Percentiles rank a stretch among this genome's conserved stretches.
phyloP scores from a whole-genome alignment of 1,140 invertebrate genomes.

The Drosophila littoralis region DNA sequence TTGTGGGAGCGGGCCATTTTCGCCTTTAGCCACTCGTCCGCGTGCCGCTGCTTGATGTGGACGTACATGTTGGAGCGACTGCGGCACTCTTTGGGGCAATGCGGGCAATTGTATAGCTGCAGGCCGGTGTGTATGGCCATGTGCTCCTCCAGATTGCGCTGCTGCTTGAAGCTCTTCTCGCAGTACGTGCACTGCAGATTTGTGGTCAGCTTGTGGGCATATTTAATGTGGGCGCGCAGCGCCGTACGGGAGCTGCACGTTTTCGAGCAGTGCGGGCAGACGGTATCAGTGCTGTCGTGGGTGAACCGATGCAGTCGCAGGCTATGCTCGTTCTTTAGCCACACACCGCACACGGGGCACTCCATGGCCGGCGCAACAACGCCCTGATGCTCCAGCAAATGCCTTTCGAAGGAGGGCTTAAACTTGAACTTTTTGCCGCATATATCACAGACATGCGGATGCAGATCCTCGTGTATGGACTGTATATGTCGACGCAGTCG shows the following conservation, averaged over 20 bases:
- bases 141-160: conserved; percentile 78
- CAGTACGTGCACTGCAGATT: conserved; percentile 77
- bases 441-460: conserved; percentile 75
- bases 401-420: conserved; percentile 75
- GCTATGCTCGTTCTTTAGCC: conserved; percentile 76
- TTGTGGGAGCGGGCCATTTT: conserved; percentile 80
- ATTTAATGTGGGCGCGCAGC: conserved; percentile 69
- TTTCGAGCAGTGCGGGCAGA: conserved; percentile 70
- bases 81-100: conserved; percentile 79
- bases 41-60: conserved; percentile 79
- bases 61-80: conserved; percentile 83
- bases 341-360: conserved; percentile 68
- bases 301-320: conserved; percentile 69
- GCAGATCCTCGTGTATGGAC: conserved; percentile 73
- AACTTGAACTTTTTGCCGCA: conserved; percentile 81
- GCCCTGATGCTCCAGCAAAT: conserved; percentile 73
- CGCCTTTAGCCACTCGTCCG: conserved; percentile 73
- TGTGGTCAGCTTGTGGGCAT: conserved; percentile 70
- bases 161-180: conserved; percentile 77
- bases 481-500: conserved; percentile 70
- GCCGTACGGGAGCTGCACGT: conserved; percentile 66
- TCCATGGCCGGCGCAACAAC: conserved; percentile 69
- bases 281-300: conserved; percentile 64
- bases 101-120: conserved; percentile 79
- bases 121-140: conserved; percentile 84